Base-by-base conservation (phyloP, 1,140 invertebrate species). In the Antheraea mylitta region DNA sequence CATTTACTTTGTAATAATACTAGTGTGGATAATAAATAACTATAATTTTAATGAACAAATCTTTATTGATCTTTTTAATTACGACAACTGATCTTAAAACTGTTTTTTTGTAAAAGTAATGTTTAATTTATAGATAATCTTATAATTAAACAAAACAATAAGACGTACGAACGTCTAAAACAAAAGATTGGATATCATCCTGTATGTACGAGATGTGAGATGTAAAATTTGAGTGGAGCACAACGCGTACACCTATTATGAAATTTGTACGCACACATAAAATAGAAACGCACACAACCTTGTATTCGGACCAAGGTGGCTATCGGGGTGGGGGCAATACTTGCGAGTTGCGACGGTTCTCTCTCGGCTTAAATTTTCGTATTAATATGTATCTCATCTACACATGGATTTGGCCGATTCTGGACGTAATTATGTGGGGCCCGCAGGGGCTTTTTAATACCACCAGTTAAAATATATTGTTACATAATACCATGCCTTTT, bases 151-250 rank as follows among this genome's bases (percentile, higher is more conserved):
- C 22, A 30, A 30, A 30, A 30, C 22, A 30, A 30, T 30, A 30
- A 30, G 22, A 30, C 22, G 22, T 30, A 30, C 11, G 0, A 42
- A 2, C 11, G 7, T 42, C 0, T 42, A 42, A 9, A 22, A 64
- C 61, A 18, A 30, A 38, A 66, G n/a, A 63, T 7, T 18, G 10
- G 74, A 66, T 53, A 53, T 53, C 88, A 85, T 2, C 77, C 85
- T 87, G 74, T 91, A 88, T 65, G 69, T 18, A 62, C 72, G 77
- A 86, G 84, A 87, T 84, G 86, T 83, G 85, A 88, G 83, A 89
- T 89, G 86, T 91, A 89, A 90, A 91, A 91, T 91, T 90, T 86
- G 87, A 88, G 79, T 79, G 75, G 81, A 85, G 82, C 74, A 83
- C 78, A 79, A 53, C 45, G 71, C 80, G 82, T 79, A 85, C 86